phyloP scores from a whole-genome alignment of 2,113 vertebrate genomes.

The Datnioides undecimradiatus region DNA sequence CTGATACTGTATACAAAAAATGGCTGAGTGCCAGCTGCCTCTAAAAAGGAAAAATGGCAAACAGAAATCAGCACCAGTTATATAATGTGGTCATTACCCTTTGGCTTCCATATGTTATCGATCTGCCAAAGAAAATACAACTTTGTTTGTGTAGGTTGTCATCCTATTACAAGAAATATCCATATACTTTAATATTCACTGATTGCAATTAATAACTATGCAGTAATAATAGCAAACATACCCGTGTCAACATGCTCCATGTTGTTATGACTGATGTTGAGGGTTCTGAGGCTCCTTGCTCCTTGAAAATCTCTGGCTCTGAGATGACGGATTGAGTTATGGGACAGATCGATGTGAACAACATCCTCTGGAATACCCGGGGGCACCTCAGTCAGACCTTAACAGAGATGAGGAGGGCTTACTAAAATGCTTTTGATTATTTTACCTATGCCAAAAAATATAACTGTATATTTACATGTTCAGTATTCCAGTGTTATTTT shows the following conservation, averaged over 20 bases:
- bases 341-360: conserved; percentile 91
- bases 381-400: conserved; percentile 93
- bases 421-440: conserved; percentile 4
- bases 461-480: neutral
- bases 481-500: neutral
- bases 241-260: conserved; percentile 91
- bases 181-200: conserved; percentile 1
- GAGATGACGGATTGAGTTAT: conserved; percentile 91
- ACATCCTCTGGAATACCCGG: conserved; percentile 90
- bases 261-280: conserved; percentile 92
- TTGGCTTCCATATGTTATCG: conserved; percentile 28
- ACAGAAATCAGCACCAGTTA: conserved; percentile 39
- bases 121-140: conserved; percentile 35
- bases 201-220: neutral
- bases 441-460: conserved; percentile 2
- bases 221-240: conserved; percentile 59
- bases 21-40: conserved; percentile 12
- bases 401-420: conserved; percentile 36
- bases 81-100: conserved; percentile 9
- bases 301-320: conserved; percentile 89
- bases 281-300: conserved; percentile 87
- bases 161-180: neutral
- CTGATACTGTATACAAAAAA: conserved; percentile 25
- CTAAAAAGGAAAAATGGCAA: conserved; percentile 41
- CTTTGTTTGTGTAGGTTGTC: neutral